These are phyloP conservation scores for Periophthalmus modestus DNA, from an alignment of 2,113 vertebrate species.

Conservation along the genomic window DNA sequence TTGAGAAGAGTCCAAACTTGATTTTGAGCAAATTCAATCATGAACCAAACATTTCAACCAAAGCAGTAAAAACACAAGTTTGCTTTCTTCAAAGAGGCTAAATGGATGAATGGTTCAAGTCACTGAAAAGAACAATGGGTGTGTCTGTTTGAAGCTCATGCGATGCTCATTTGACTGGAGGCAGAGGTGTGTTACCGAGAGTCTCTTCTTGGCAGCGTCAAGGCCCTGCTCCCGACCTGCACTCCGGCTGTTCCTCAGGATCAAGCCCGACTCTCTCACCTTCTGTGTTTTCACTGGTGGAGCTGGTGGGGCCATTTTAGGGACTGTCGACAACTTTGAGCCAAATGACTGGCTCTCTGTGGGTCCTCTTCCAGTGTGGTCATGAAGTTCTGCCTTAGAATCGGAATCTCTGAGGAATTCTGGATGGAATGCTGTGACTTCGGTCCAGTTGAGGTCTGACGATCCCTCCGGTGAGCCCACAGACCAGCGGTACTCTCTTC, in stretches of 20 bases:
- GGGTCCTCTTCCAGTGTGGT: slow-evolving; percentile 35
- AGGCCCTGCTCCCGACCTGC: slow-evolving; percentile 66
- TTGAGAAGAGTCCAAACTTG: slow-evolving; percentile 48
- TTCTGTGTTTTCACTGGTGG: slow-evolving; percentile 81
- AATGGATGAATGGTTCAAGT: slow-evolving; percentile 69
- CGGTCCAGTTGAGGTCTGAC: slow-evolving; percentile 66
- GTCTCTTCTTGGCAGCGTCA: slow-evolving; percentile 74
- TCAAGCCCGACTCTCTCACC: slow-evolving; percentile 78
- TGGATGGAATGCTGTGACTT: slow-evolving; percentile 53
- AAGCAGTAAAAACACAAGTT: slow-evolving; percentile 41
- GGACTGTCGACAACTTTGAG: slow-evolving; percentile 56
- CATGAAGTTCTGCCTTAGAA: slow-evolving; percentile 52
- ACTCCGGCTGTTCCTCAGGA: slow-evolving; percentile 78
- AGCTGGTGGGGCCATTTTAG: slow-evolving; percentile 74
- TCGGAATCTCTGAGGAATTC: slow-evolving; percentile 40
- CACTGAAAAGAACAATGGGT: slow-evolving; percentile 62
- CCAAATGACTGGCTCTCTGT: slow-evolving; percentile 56
- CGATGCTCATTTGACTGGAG: slow-evolving; percentile 73
- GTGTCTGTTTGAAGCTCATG: slow-evolving; percentile 77
- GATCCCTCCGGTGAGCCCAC: slow-evolving; percentile 70
- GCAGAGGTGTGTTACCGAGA: slow-evolving; percentile 79
- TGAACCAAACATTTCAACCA: slow-evolving; percentile 17
- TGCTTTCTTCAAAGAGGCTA: slow-evolving; percentile 61
- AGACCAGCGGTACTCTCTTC: slow-evolving; percentile 74
- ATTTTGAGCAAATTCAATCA: background rate